Evolutionary conservation across 2,888 invertebrate genomes (phyloP).

Genomic region (Cryptocheilus praepositus): DNA sequence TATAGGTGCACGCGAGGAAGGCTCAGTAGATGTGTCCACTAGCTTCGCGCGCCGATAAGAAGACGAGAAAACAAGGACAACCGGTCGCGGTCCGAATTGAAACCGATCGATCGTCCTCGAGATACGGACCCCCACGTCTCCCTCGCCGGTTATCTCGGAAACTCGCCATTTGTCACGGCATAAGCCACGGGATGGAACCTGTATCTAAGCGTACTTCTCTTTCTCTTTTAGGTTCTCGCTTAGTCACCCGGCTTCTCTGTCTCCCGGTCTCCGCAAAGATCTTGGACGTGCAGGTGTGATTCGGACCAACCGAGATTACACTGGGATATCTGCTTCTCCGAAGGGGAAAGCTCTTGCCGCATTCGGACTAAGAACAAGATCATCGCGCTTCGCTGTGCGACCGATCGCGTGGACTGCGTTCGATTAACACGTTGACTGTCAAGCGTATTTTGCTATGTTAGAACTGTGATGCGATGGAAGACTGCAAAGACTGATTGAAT

Average conservation of each 20-base stretch:
- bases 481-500: too few species aligned
- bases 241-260: slow-evolving; percentile 4
- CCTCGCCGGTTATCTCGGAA: slow-evolving; percentile 47
- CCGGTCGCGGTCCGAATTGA: slow-evolving; percentile 44
- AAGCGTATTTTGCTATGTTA: too few species aligned
- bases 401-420: too few species aligned
- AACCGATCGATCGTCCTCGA: slow-evolving; percentile 49
- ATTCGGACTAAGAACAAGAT: not conserved
- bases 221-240: not conserved
- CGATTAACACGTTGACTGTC: too few species aligned
- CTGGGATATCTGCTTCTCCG: not conserved
- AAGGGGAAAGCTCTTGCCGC: not conserved
- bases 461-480: too few species aligned
- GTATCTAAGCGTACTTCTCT: slow-evolving; percentile 31
- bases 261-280: slow-evolving; percentile 28
- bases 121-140: slow-evolving; percentile 40
- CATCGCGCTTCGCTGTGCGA: too few species aligned
- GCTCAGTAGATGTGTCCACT: too few species aligned
- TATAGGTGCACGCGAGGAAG: too few species aligned
- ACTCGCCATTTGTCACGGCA: slow-evolving; percentile 55
- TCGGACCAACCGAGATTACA: slow-evolving; percentile 14
- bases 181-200: slow-evolving; percentile 48
- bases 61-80: slow-evolving; percentile 13
- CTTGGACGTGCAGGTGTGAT: slow-evolving; percentile 23
- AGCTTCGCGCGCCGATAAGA: slow-evolving; percentile 11